Evolutionary conservation across 2,797 vertebrate genomes (phyloP), one percentile per base, ranked within the genome.

Genomic region (Gallirallus australis): DNA sequence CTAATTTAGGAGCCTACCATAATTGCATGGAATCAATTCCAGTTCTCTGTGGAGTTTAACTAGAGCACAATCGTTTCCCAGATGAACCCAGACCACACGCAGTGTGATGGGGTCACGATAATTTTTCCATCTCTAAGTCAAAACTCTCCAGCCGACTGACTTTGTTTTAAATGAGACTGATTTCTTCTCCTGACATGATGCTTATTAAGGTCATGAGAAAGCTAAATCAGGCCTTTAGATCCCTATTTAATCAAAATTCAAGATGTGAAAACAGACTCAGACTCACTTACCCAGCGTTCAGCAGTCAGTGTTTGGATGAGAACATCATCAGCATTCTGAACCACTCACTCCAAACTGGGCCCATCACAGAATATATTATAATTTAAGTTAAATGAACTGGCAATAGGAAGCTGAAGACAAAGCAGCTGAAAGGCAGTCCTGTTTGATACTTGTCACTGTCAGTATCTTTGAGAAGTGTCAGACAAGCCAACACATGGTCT

Each of bases 381-480:
- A 75, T 82, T 64, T 13, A 54, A 64, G 53, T 64, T 54, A 78
- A 93, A 90, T 3, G 27, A 94, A 91, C 39, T 86, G 71, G 86
- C 93, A 96, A 40, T 1, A 57, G 70, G 76, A 95, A 94, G 60
- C 77, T 66, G 82, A 91, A 93, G 89, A 96, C 77, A 82, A 94
- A 92, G 79, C 65, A 94, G 91, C 88, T 91, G 94, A 89, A 86
- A 96, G 86, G 68, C 82, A 95, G 86, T 66, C 56, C 89, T 92
- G 93, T 81, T 93, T 96, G 96, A 96, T 93, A 69, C 1, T 3
- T 93, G 93, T 96, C 95, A 85, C 86, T 97, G 96, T 96, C 94
- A 97, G 86, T 91, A 94, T 79, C 86, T 65, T 42, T 90, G 93
- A 95, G 85, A 94, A 84, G 93, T 89, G 90, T 91, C 96, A 96